Evolutionary conservation across 2,113 vertebrate species (phyloP), one percentile per base, ranked within the genome.

Genomic region (Zingel zingel): DNA sequence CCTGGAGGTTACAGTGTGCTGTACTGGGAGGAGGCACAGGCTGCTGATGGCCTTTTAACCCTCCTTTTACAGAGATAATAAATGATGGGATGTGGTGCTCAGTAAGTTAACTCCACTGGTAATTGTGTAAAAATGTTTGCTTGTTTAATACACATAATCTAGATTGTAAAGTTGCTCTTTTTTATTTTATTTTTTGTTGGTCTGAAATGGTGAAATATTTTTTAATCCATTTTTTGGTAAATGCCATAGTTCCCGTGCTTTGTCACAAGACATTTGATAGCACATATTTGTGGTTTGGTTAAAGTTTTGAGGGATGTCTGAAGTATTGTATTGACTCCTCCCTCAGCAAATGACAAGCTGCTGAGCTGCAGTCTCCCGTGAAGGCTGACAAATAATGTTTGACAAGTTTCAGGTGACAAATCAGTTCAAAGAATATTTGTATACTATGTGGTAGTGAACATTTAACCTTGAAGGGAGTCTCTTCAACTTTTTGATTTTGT

Each of bases 31-130:
- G 86, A 88, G 85, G 71, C 70, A 39, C 78, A 81, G 68, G 77
- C 86, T 73, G 81, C 61, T 76, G 84, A 89, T 88, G 92, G 86
- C 88, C 88, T 90, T 92, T 92, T 86, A 89, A 91, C 91, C 90
- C 80, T 80, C 30, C n/a, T 62, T 58, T 79, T 54, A 76, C 56
- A 51, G 36, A 74, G 81, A 88, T 88, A 91, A 90, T 56, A 12
- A 51, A 79, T 43, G 66, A 76, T 58, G 27, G 57, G 67, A 72
- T 73, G 33, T 47, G 54, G 83, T 27, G 56, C 57, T 77, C 45
- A 66, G 66, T 45, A 11, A 69, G 54, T 74, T 10, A 54, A 85
- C 65, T 53, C 70, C 57, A 68, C 19, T 53, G 61, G 58, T 69
- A 82, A 83, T 73, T 74, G 61, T 23, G 36, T 62, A 43, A 53